Evolutionary conservation across 2,113 vertebrate species (phyloP), one percentile per base, ranked within the genome.

Genomic region (Phycodurus eques): DNA sequence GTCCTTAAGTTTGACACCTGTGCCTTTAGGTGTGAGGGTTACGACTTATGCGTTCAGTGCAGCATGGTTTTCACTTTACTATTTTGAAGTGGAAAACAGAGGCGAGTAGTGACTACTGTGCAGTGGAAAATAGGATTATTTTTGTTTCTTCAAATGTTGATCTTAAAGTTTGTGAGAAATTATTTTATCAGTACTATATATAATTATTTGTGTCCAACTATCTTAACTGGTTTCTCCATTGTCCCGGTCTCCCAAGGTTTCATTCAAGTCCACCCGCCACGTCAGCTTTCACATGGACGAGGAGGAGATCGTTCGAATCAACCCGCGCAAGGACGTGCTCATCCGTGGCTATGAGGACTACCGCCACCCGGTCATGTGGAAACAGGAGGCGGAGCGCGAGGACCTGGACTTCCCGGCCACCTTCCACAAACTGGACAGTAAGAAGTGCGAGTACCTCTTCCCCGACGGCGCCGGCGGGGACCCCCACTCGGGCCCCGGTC

Each of bases 341-440:
- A 96, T 98, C 90, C 95, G 95, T 11, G 95, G 97, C 87, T 99
- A 99, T 74, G 98, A 96, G 88, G 98, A 98, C 92, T 99, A 99
- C 91, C 94, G 98, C 78, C 96, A 99, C 88, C 98, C 97, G 12
- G 94, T 98, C 86, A 95, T 97, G 93, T 96, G 96, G 95, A 96
- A 95, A 87, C 96, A 91, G 71, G 96, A 98, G 77, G 73, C 93
- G 4, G 96, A 98, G 78, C 95, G 93, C 56, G 95, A 97, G 66
- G 96, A 96, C 11, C 54, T 87, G 62, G 96, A 98, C 88, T 94
- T 95, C 82, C 93, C 86, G 76, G 76, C 91, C 83, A 80, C 93
- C 33, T 95, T 96, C 90, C 93, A 95, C 91, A 99, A 99, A 92
- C 91, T 94, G 81, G 96, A 97, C 90, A 92, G 85, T 92, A 98